Percentiles rank a stretch among this genome's conserved stretches.
Conservation (phyloP, 1,140 invertebrate genomes). For the Colletes latitarsis region DNA sequence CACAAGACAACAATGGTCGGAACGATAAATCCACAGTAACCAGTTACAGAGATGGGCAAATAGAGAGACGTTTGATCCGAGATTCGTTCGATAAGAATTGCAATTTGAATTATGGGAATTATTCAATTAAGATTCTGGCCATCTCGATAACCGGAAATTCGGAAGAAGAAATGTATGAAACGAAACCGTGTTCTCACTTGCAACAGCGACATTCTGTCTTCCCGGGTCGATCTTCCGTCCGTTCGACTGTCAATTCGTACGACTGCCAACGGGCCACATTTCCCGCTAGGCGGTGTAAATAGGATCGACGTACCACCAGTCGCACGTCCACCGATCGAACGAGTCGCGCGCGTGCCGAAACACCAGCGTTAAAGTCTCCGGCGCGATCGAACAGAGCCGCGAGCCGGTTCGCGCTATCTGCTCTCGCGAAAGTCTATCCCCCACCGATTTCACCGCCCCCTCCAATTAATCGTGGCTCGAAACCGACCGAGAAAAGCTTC, state of each 20-base stretch:
- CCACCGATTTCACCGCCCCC: constrained; percentile 9
- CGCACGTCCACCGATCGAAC: not conserved
- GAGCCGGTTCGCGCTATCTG: constrained; percentile 24
- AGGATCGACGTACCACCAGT: not conserved
- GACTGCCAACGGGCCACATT: constrained; percentile 17
- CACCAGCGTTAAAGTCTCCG: not conserved
- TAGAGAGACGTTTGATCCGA: too few relatives aligned
- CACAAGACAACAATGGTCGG: too few relatives aligned
- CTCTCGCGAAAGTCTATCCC: constrained; percentile 43
- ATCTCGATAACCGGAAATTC: not conserved
- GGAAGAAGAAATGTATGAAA: not conserved
- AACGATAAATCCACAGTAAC: too few relatives aligned
- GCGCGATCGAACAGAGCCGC: constrained; percentile 1
- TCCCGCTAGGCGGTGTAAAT: not conserved
- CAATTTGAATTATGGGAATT: too few relatives aligned
- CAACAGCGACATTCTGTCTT: constrained; percentile 24
- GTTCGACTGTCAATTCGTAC: not conserved
- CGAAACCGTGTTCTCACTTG: constrained; percentile 23
- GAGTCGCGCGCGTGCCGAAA: not conserved
- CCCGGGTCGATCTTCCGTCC: constrained; percentile 5
- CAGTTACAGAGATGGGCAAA: too few relatives aligned
- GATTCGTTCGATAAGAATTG: too few relatives aligned
- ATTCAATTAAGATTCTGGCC: too few relatives aligned
- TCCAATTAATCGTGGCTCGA: constrained; percentile 30
- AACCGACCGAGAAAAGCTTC: constrained; percentile 15